Evolutionary conservation across 2,113 vertebrate species (phyloP).

Genomic region (Clinocottus analis): DNA sequence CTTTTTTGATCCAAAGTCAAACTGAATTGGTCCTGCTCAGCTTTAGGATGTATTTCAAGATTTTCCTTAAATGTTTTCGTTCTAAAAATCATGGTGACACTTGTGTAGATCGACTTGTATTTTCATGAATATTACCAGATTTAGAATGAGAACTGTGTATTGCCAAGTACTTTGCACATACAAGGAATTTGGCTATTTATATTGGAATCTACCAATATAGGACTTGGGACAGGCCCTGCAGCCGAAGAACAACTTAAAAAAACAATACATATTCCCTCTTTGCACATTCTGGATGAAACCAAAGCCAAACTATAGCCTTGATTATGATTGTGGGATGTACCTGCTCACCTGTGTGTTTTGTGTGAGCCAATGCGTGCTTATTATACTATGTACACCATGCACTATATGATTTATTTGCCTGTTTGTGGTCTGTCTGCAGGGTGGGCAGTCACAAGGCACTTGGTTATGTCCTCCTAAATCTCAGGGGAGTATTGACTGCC

Average conservation of each 20-base stretch:
- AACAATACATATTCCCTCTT: not conserved
- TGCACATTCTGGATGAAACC: not conserved
- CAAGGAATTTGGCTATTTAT: too few relatives aligned
- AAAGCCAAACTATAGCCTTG: constrained; percentile 6
- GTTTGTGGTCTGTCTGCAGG: constrained; percentile 60
- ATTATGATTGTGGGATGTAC: not conserved
- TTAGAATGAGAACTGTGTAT: too few relatives aligned
- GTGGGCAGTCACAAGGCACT: constrained; percentile 61
- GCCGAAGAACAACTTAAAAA: not conserved
- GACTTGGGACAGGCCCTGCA: not conserved
- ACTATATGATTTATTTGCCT: constrained; percentile 69
- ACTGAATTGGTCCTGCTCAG: not conserved
- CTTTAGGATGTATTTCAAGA: not conserved
- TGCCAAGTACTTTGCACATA: too few relatives aligned
- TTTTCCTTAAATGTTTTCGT: not conserved
- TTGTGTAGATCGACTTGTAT: too few relatives aligned
- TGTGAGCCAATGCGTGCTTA: not conserved
- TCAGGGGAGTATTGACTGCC: constrained; percentile 74
- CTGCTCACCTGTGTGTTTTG: not conserved
- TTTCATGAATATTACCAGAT: not conserved
- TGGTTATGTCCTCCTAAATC: constrained; percentile 78
- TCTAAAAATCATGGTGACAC: not conserved
- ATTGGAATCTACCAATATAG: not conserved
- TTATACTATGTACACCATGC: constrained; percentile 22
- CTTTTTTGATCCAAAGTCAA: not conserved